Evolutionary conservation across 2,888 invertebrate genomes (phyloP).

Genomic region (Polydrusus cervinus): DNA sequence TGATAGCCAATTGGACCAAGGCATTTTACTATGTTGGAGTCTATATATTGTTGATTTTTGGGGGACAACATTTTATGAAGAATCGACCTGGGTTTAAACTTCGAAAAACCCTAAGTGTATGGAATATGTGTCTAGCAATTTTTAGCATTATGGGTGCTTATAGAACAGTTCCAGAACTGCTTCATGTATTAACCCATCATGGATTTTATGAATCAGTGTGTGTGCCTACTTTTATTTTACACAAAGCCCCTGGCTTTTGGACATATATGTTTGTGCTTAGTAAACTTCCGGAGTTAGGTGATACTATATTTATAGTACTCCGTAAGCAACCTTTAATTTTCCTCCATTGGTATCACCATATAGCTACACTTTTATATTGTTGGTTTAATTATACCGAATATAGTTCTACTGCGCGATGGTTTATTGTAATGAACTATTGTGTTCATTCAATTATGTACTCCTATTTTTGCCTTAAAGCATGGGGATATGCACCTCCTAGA

Average conservation of each 20-base stretch:
- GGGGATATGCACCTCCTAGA: slow-evolving; percentile 88
- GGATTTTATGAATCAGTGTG: slow-evolving; percentile 97
- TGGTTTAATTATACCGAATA: slow-evolving; percentile 95
- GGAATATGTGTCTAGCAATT: slow-evolving; percentile 93
- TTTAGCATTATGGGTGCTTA: slow-evolving; percentile 96
- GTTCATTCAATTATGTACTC: slow-evolving; percentile 95
- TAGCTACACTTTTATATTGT: slow-evolving; percentile 93
- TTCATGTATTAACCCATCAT: slow-evolving; percentile 90
- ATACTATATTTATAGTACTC: slow-evolving; percentile 94
- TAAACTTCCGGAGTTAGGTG: slow-evolving; percentile 96
- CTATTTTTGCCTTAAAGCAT: slow-evolving; percentile 90
- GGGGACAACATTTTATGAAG: slow-evolving; percentile 95
- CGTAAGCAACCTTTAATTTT: slow-evolving; percentile 95
- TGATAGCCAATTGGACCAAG: slow-evolving; percentile 96
- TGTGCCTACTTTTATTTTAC: slow-evolving; percentile 94
- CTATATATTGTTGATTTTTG: slow-evolving; percentile 96
- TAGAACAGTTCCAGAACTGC: slow-evolving; percentile 94
- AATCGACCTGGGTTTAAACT: slow-evolving; percentile 92
- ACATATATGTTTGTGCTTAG: slow-evolving; percentile 97
- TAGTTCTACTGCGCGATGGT: slow-evolving; percentile 93
- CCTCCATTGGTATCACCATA: slow-evolving; percentile 98
- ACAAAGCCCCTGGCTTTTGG: slow-evolving; percentile 96
- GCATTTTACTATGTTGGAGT: slow-evolving; percentile 90
- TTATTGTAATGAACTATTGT: slow-evolving; percentile 95
- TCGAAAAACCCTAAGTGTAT: slow-evolving; percentile 87